Conservation (phyloP, 2,888 invertebrate genomes). For the Abrostola tripartita region DNA sequence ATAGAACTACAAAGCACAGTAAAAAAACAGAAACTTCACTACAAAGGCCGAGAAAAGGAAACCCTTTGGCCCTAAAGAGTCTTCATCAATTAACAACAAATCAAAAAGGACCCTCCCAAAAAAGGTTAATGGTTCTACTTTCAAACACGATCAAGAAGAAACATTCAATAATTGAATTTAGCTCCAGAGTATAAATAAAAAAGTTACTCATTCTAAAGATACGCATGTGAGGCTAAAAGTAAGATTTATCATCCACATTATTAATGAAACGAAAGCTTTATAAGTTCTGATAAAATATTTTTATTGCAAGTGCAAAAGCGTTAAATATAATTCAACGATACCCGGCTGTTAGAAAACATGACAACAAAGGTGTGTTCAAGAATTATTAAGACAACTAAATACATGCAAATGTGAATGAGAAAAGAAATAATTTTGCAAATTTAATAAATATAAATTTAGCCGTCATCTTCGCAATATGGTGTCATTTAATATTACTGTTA, state of each 20-base stretch:
- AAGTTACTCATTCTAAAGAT: conserved; percentile 40
- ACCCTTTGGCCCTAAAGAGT: conserved; percentile 26
- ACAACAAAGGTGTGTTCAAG: conserved; percentile 10
- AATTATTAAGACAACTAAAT: conserved; percentile 35
- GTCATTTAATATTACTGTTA: conserved; percentile 17
- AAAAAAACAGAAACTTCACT: too few relatives aligned
- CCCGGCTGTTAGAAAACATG: conserved; percentile 18
- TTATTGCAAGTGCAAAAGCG: conserved; percentile 10
- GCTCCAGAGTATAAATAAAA: conserved; percentile 46
- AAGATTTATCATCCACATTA: conserved; percentile 63
- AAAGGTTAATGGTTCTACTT: conserved; percentile 41
- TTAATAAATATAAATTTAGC: conserved; percentile 40
- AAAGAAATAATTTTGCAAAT: conserved; percentile 23
- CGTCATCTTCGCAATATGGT: conserved; percentile 25
- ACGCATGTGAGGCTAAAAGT: conserved; percentile 45
- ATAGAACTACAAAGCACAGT: too few relatives aligned
- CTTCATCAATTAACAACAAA: conserved; percentile 39
- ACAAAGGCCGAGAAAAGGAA: background rate
- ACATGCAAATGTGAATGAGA: conserved; percentile 3
- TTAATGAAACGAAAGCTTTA: conserved; percentile 57
- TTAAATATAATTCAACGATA: conserved; percentile 7
- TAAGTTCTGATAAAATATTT: conserved; percentile 34
- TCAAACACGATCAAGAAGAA: conserved; percentile 26
- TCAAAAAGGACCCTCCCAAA: conserved; percentile 37
- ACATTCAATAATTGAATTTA: conserved; percentile 52